Evolutionary conservation across 2,113 vertebrate genomes (phyloP).

Genomic region (Strix aluco): DNA sequence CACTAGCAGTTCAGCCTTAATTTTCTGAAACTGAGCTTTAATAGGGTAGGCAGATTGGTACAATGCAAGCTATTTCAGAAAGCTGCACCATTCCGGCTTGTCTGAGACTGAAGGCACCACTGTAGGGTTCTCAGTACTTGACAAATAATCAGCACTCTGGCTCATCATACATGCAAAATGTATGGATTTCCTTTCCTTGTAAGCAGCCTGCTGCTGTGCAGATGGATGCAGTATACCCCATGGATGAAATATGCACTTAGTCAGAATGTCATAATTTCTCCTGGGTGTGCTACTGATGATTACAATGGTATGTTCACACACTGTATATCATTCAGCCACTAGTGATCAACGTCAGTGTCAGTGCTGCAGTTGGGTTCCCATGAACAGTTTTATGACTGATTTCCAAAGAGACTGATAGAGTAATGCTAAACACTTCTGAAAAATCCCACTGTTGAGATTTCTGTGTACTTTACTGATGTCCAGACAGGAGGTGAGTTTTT

Average conservation of each 20-base stretch:
- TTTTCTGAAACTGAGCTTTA: neutral
- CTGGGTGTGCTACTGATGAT: constrained; percentile 17
- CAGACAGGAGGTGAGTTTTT: neutral
- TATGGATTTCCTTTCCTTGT: neutral
- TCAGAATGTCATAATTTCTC: neutral
- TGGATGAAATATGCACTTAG: neutral
- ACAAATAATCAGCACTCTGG: neutral
- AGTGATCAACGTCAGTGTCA: neutral
- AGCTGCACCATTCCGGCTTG: neutral
- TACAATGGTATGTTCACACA: constrained; percentile 6
- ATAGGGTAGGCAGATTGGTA: neutral
- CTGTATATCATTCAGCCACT: constrained; percentile 19
- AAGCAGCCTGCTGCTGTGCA: neutral
- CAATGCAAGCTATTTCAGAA: neutral
- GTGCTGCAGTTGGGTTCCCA: neutral
- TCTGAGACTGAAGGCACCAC: neutral
- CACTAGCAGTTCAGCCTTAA: neutral
- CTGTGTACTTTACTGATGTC: neutral
- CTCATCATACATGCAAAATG: neutral
- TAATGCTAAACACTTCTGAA: neutral
- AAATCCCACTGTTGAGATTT: neutral
- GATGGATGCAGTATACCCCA: neutral
- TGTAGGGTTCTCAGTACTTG: neutral
- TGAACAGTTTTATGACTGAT: neutral
- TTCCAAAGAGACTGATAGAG: neutral